phyloP scores from a whole-genome alignment of 2,797 vertebrate species.

The Danio tinwini region DNA sequence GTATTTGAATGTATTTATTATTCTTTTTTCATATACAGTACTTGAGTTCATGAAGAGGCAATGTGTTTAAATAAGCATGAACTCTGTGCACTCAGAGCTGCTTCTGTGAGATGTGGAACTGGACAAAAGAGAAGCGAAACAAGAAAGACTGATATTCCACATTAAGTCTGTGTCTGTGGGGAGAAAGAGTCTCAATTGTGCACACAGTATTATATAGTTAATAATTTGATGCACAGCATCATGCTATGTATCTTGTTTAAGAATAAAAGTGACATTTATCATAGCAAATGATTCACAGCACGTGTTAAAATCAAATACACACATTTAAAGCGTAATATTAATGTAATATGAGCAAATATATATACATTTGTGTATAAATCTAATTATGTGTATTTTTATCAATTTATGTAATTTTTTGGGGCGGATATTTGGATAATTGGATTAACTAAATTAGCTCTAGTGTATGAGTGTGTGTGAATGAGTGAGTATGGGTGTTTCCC shows the following conservation, averaged over 20 bases:
- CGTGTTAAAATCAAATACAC: background rate
- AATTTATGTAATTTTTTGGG: too few species aligned
- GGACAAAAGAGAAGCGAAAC: background rate
- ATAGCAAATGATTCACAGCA: background rate
- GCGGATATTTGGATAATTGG: too few species aligned
- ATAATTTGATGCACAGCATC: background rate
- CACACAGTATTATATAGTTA: too few species aligned
- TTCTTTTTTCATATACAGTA: background rate
- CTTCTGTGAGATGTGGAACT: background rate
- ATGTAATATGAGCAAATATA: too few species aligned
- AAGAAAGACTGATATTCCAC: background rate
- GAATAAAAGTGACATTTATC: constrained; percentile 1
- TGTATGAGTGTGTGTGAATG: too few species aligned
- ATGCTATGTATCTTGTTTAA: background rate
- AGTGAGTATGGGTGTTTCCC: too few species aligned
- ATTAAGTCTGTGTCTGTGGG: background rate
- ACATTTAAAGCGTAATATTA: too few species aligned
- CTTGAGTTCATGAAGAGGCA: background rate
- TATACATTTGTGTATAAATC: too few species aligned
- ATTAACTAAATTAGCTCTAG: too few species aligned
- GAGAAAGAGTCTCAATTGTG: too few species aligned
- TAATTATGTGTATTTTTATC: too few species aligned
- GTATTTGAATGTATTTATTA: background rate
- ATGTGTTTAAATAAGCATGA: background rate
- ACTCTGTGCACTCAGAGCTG: background rate